Evolutionary conservation across 2,888 invertebrate species (phyloP), one percentile per base, ranked within the genome.

Genomic region (Emmelina monodactyla): DNA sequence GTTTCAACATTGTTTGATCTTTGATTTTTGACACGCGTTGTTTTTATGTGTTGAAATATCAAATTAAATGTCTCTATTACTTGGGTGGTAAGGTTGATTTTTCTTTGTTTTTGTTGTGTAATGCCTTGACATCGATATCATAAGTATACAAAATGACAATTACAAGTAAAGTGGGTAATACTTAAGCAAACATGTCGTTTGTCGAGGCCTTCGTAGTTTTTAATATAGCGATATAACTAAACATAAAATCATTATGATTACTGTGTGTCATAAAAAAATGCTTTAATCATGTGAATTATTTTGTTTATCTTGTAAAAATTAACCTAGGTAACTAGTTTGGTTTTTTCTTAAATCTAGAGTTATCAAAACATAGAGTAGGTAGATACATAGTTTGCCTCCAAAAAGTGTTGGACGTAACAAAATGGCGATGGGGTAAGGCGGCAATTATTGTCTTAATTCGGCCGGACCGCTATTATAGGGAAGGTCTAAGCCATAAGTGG

Each of bases 381-480:
- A 6, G 19, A 9, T 19, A 25, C 25, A 25, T 25, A n/a, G 11
- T 25, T 25, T n/a, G n/a, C n/a, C n/a, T 53, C 58, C 75, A 69
- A 75, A 75, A 76, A 73, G 72, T 70, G 71, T 71, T 67, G 67
- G 59, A 55, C 66, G 65, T 66, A 69, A 70, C 71, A 65, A 66
- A 69, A 62, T 64, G 31, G 57, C n/a, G n/a, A n/a, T n/a, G n/a
- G n/a, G n/a, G n/a, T n/a, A n/a, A n/a, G n/a, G n/a, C n/a, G 61
- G 64, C 68, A 66, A 71, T 78, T 75, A 75, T 76, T 71, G 76
- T 78, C 76, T 78, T 75, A 71, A 76, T 78, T 75, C 67, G 62
- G 59, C 56, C 58, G 61, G 71, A 73, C 76, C 75, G 70, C 71
- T 53, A 63, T 68, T 67, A 64, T 50, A 46, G 45, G 41, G n/a